These are phyloP conservation scores for Cheilosia vernalis DNA, from an alignment of 2,888 invertebrate species.

Conservation along the genomic window DNA sequence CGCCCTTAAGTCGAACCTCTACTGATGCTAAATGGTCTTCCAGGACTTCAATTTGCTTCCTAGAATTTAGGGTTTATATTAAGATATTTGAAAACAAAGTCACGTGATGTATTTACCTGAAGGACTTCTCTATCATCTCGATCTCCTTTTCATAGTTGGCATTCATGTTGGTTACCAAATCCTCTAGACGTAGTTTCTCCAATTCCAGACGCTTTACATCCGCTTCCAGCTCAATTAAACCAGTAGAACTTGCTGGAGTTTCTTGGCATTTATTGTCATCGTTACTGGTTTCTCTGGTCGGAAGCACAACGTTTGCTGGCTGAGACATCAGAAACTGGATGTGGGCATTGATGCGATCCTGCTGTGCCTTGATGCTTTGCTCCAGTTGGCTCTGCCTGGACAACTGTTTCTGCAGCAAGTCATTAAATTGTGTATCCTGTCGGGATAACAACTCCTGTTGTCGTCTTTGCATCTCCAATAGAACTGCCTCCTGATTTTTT, in stretches of 20 bases:
- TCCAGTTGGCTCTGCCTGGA: constrained; percentile 82
- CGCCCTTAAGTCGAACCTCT: constrained; percentile 80
- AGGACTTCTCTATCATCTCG: constrained; percentile 82
- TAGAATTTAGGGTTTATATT: constrained; percentile 52
- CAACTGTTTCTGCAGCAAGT: constrained; percentile 81
- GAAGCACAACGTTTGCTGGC: constrained; percentile 69
- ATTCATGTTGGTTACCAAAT: constrained; percentile 81
- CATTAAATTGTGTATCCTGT: constrained; percentile 81
- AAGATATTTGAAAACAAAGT: neutral
- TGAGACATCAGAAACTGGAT: constrained; percentile 82
- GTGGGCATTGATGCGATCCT: constrained; percentile 82
- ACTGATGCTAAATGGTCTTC: constrained; percentile 80
- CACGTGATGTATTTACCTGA: constrained; percentile 78
- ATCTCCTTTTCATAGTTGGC: constrained; percentile 83
- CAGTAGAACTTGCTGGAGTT: constrained; percentile 22
- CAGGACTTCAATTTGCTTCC: constrained; percentile 81
- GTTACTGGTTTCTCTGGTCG: neutral
- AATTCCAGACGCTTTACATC: constrained; percentile 81
- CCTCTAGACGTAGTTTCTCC: constrained; percentile 82
- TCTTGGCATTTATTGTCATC: constrained; percentile 21
- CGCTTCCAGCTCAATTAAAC: constrained; percentile 79
- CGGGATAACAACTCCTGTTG: constrained; percentile 80
- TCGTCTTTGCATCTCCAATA: constrained; percentile 82
- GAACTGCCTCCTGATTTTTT: constrained; percentile 81
- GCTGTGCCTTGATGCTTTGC: constrained; percentile 81